Conservation (phyloP, 2,797 vertebrate species). For the Parotocinclus haroldoi region DNA sequence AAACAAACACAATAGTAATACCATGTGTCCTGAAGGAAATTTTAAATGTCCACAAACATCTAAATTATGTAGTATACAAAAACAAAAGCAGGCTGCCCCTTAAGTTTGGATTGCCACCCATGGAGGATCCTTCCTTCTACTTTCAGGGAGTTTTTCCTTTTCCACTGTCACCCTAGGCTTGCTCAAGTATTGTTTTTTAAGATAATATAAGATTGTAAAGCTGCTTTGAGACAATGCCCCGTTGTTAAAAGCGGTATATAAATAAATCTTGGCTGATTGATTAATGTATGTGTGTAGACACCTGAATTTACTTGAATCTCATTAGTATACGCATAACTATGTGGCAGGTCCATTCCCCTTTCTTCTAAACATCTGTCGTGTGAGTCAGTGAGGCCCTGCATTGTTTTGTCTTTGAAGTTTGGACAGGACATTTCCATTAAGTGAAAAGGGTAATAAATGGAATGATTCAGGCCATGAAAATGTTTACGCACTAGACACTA, state of each 20-base stretch:
- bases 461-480: constrained; percentile 24
- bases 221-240: too few relatives aligned
- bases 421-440: constrained; percentile 22
- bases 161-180: too few relatives aligned
- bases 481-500: constrained; percentile 13
- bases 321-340: constrained; percentile 6
- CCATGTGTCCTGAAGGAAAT: too few relatives aligned
- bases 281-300: neutral
- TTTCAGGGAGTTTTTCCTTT: too few relatives aligned
- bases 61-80: neutral
- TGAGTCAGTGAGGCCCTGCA: constrained; percentile 3
- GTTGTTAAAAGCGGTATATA: too few relatives aligned
- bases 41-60: too few relatives aligned
- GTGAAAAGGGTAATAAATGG: constrained; percentile 1
- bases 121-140: too few relatives aligned
- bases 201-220: too few relatives aligned
- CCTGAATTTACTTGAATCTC: constrained; percentile 20
- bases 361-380: constrained; percentile 33
- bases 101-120: neutral
- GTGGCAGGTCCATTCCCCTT: neutral
- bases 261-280: too few relatives aligned
- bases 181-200: too few relatives aligned
- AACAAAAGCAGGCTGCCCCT: neutral
- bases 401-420: constrained; percentile 30
- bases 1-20: too few relatives aligned